phyloP scores from a whole-genome alignment of 2,113 vertebrate genomes.

The Engystomops pustulosus region DNA sequence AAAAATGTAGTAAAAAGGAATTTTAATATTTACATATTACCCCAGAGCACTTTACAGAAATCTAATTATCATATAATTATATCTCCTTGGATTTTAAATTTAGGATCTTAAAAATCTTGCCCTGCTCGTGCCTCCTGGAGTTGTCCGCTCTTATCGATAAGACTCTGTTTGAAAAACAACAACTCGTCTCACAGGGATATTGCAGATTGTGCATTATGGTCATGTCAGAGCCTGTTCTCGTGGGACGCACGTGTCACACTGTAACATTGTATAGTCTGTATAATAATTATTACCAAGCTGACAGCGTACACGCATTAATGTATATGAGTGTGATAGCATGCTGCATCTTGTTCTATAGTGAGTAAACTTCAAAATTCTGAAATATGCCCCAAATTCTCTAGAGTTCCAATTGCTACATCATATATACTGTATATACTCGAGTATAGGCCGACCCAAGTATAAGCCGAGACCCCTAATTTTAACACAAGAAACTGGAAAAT shows the following conservation, averaged over 20 bases:
- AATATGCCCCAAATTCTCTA: not conserved
- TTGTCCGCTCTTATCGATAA: not conserved
- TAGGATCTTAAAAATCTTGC: too few relatives aligned
- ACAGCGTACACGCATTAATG: conserved; percentile 35
- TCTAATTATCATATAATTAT: too few relatives aligned
- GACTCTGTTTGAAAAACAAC: not conserved
- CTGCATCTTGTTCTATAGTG: conserved; percentile 24
- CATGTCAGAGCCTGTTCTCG: conserved; percentile 35
- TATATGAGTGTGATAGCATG: conserved; percentile 13
- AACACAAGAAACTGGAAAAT: too few relatives aligned
- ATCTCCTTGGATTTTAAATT: too few relatives aligned
- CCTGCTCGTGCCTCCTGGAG: too few relatives aligned
- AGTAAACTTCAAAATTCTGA: not conserved
- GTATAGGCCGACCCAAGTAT: too few relatives aligned
- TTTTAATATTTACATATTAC: too few relatives aligned
- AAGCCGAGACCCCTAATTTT: too few relatives aligned
- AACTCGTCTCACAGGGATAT: not conserved
- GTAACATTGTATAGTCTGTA: conserved; percentile 21
- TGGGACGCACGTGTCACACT: conserved; percentile 41
- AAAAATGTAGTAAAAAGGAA: too few relatives aligned
- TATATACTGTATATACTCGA: too few relatives aligned
- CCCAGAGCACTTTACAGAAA: too few relatives aligned
- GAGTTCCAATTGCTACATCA: too few relatives aligned
- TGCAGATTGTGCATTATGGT: conserved; percentile 3
- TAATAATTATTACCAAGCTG: conserved; percentile 36